Percentiles rank a stretch among this genome's conserved stretches.
Evolutionary conservation across 2,797 vertebrate species (phyloP).

Genomic region (Rhynchotus rufescens): DNA sequence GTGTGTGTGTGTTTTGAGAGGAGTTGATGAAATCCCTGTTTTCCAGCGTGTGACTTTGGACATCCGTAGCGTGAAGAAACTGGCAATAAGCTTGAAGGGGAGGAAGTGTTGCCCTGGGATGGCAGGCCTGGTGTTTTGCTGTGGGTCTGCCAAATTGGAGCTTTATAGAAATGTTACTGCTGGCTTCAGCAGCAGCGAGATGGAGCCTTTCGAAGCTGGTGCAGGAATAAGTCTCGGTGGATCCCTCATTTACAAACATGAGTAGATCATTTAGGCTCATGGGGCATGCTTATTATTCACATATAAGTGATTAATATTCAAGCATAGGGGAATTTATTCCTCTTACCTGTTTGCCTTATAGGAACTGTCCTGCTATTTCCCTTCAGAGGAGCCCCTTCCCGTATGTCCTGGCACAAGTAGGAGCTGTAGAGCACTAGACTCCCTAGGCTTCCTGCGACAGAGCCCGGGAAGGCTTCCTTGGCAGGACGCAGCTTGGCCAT

Average conservation of each 20-base stretch:
- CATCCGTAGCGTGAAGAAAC: not conserved
- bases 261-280: conserved; percentile 29
- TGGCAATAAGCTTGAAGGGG: not conserved
- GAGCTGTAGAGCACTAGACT: fast-evolving
- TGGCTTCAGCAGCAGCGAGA: conserved; percentile 5
- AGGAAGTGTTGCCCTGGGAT: not conserved
- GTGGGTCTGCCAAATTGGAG: not conserved
- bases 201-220: conserved; percentile 23
- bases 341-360: not conserved
- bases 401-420: not conserved
- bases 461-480: not conserved
- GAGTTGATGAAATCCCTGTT: not conserved
- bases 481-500: not conserved
- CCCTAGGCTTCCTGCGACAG: not conserved
- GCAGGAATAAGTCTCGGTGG: conserved; percentile 21
- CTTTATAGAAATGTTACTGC: conserved; percentile 23
- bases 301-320: conserved; percentile 52
- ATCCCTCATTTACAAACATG: conserved; percentile 54
- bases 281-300: conserved; percentile 40
- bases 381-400: not conserved
- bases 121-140: not conserved
- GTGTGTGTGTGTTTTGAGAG: not conserved
- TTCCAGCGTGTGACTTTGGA: not conserved
- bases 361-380: not conserved
- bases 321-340: not conserved